A percentile compares a stretch with the other conserved stretches of the same genome.
phyloP scores from a whole-genome alignment of 2,113 vertebrate genomes.

The Perca flavescens region DNA sequence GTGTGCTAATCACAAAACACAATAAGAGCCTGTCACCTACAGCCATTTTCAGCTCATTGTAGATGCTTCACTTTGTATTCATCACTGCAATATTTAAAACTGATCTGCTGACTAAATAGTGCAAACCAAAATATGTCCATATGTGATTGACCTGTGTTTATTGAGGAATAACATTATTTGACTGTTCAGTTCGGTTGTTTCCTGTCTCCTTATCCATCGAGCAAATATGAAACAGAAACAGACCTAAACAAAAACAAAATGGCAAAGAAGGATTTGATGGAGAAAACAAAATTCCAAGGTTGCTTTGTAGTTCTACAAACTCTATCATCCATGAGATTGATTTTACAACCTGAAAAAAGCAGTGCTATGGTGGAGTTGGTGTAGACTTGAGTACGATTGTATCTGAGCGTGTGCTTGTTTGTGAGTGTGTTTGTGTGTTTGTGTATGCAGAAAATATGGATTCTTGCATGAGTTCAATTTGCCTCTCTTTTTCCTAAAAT shows the following conservation, averaged over 20 bases:
- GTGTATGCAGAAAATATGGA: neutral
- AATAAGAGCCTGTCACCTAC: neutral
- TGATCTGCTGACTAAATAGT: constrained; percentile 1
- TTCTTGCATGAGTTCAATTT: neutral
- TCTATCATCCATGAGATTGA: constrained; percentile 39
- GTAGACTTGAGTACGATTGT: neutral
- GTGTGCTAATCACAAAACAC: neutral
- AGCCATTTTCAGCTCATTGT: neutral
- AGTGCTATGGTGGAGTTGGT: neutral
- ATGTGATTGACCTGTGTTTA: too few relatives aligned
- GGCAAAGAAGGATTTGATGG: constrained; percentile 33
- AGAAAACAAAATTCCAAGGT: constrained; percentile 60
- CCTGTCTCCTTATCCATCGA: neutral
- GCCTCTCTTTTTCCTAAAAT: neutral
- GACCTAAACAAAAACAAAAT: constrained; percentile 35
- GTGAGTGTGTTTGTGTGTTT: neutral
- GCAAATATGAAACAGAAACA: neutral
- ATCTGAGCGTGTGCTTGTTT: neutral
- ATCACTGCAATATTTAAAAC: neutral
- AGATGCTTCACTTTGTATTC: neutral
- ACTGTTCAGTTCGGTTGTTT: neutral
- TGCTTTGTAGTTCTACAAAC: constrained; percentile 40
- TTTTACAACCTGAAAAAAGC: constrained; percentile 40
- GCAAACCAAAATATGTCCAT: too few relatives aligned
- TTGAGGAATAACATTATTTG: neutral